Base-by-base conservation (phyloP, 2,797 vertebrate genomes). In the Rallus crepitans region DNA sequence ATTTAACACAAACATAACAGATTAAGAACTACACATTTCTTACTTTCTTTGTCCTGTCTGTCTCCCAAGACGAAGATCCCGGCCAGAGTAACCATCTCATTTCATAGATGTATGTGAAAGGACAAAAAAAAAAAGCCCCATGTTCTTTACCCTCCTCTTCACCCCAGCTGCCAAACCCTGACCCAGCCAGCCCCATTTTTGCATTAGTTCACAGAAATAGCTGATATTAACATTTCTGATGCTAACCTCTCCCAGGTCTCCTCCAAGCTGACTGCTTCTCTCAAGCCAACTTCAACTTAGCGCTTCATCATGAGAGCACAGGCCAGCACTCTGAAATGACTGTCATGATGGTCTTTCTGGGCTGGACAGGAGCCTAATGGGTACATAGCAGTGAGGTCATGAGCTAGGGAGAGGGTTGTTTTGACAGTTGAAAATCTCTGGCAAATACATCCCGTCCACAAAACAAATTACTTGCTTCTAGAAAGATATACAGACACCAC, bases 361-460 rank as follows among this genome's bases (percentile, higher is more conserved):
- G 50, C 76, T 95, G 94, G 85, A 95, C 37, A 71, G 53, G 40
- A 90, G 95, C 90, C 96, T 95, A 93, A 96, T 92, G 73, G 90
- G 96, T 84, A 87, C 86, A 82, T 0, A n/a, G 37, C 0, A 5
- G 13, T 87, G 96, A 95, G 93, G 42, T 90, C 90, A 90, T 47
- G 56, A 91, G 45, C 16, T 37, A 70, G 81, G 81, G 75, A 94
- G 35, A 73, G 39, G 40, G 37, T 42, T 95, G 88, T 94, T 95
- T 95, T 90, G 93, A 94, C 93, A 94, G 70, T 93, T 61, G 68
- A 92, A 95, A 87, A 89, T 90, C 86, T 80, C 93, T 96, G 83
- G 88, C 83, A 94, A 94, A 80, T 75, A 70, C 19, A 80, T 42
- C 31, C 66, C 60, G 80, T 16, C 8, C 27, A 66, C 66, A 88